Conservation (phyloP, 2,888 invertebrate genomes). For the Hymenopus coronatus region DNA sequence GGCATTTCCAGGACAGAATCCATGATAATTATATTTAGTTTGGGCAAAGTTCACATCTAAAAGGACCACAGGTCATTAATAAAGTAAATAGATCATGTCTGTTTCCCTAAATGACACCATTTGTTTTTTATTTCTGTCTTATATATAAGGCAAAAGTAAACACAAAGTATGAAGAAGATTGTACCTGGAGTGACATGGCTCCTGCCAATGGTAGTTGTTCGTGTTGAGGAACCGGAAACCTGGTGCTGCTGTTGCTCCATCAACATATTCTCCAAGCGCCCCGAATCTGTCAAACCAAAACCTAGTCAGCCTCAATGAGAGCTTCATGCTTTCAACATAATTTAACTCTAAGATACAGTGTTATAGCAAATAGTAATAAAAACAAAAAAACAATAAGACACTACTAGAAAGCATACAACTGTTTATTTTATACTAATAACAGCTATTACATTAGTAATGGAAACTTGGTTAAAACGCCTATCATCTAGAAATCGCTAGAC, state of each 20-base stretch:
- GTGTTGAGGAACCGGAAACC: background rate
- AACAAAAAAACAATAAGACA: background rate
- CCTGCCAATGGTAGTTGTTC: background rate
- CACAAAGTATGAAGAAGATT: background rate
- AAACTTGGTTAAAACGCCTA: too few relatives aligned
- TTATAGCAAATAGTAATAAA: background rate
- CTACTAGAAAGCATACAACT: too few relatives aligned
- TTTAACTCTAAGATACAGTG: background rate
- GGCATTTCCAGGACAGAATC: background rate
- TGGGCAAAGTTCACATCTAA: background rate
- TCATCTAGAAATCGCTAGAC: too few relatives aligned
- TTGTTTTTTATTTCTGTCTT: background rate
- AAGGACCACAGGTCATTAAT: background rate
- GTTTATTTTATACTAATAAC: too few relatives aligned
- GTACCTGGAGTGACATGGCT: slow-evolving; percentile 8
- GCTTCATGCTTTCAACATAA: background rate
- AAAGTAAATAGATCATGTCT: background rate
- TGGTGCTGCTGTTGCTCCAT: slow-evolving; percentile 1
- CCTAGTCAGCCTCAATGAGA: background rate
- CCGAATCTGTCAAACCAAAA: slow-evolving; percentile 23
- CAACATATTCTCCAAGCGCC: slow-evolving; percentile 14
- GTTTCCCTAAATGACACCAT: background rate
- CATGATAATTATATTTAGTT: background rate
- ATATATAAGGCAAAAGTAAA: too few relatives aligned
- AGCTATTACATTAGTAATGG: too few relatives aligned